Evolutionary conservation across 1,140 invertebrate species (phyloP).

Genomic region (Cydia pomonella): DNA sequence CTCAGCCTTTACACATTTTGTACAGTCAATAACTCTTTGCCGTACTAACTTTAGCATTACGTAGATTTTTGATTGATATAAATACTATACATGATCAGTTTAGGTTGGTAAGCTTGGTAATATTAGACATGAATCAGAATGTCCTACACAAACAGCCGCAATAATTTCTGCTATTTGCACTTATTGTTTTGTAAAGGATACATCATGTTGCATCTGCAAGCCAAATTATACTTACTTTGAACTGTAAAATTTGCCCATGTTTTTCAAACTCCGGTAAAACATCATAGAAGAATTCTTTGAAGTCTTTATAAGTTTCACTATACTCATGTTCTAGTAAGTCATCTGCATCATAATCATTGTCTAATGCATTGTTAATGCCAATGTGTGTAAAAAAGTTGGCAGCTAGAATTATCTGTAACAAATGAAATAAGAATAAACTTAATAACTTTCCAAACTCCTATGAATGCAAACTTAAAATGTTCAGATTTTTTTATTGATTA

Average conservation of each 20-base stretch:
- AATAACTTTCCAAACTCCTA: background rate
- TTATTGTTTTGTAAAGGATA: constrained; percentile 55
- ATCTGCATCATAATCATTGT: constrained; percentile 92
- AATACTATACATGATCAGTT: too few relatives aligned
- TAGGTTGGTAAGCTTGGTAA: too few relatives aligned
- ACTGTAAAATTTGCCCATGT: constrained; percentile 88
- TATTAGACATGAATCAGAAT: too few relatives aligned
- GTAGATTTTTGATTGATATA: too few relatives aligned
- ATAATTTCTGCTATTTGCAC: background rate
- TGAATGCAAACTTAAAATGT: background rate
- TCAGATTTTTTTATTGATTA: too few relatives aligned
- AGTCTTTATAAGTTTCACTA: constrained; percentile 89
- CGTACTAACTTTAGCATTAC: too few relatives aligned
- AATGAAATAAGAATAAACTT: constrained; percentile 34
- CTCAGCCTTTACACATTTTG: too few relatives aligned
- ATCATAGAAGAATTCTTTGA: constrained; percentile 94
- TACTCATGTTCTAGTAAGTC: constrained; percentile 91
- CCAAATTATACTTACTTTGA: constrained; percentile 81
- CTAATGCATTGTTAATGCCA: constrained; percentile 85
- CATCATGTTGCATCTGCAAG: constrained; percentile 34
- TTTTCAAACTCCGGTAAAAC: constrained; percentile 91
- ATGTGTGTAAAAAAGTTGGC: constrained; percentile 93
- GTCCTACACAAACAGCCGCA: too few relatives aligned
- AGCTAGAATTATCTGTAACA: constrained; percentile 85
- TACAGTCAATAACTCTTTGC: too few relatives aligned